Base-by-base conservation (phyloP, 2,113 vertebrate species). In the Malurus alboscapulatus region DNA sequence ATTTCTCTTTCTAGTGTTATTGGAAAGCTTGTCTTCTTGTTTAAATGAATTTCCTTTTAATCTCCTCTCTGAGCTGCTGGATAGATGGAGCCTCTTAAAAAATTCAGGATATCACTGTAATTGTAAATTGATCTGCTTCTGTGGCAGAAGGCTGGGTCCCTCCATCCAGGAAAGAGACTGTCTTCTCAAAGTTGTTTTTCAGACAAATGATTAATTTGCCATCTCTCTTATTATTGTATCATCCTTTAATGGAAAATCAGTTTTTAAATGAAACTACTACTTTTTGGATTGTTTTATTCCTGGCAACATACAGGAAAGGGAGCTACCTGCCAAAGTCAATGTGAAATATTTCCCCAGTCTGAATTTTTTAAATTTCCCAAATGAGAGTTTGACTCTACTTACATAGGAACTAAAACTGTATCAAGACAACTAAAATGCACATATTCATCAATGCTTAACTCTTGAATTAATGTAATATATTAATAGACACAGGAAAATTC, bases 21-120 rank as follows among this genome's bases (percentile, higher is more conserved):
- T 83, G 69, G 88, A 94, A 68, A 96, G 96, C 96, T 90, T 95
- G 94, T 96, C 95, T 93, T 97, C 84, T 97, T 96, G 84, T 92
- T 98, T 98, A 98, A 98, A 98, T 97, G 95, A 97, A 97, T 95
- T 97, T 97, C 95, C 94, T 97, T 98, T 97, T 98, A 98, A 98
- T 98, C 97, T 98, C 94, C 96, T 98, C 96, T 97, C 94, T 97
- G 96, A 96, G 95, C 97, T 98, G 96, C 97, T 89, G 78, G 84
- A 93, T 61, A 95, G 91, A 91, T 93, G 68, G 45, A 98, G 97
- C 96, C 97, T 98, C 97, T 98, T 98, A 98, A 98, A 98, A 98
- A 97, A 98, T 97, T 97, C 97, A 98, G 96, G 93, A 66, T 96
- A 97, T 96, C 88, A 81, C 81, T 95, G 66, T 95, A 96, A 96